A percentile compares a stretch with the other conserved stretches of the same genome.
phyloP scores from a whole-genome alignment of 2,888 invertebrate genomes.

The Pediacus dermestoides region DNA sequence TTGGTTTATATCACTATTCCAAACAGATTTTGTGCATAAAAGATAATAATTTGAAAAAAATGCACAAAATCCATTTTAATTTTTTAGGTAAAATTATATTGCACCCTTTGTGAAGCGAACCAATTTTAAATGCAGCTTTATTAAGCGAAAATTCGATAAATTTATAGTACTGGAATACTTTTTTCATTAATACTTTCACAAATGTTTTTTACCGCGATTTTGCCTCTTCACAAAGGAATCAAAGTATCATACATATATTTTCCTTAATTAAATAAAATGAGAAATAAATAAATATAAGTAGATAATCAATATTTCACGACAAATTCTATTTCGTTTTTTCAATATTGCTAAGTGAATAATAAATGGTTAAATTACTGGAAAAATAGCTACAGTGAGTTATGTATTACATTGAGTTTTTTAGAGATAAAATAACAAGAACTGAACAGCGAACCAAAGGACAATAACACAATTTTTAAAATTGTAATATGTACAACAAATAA shows the following conservation, averaged over 20 bases:
- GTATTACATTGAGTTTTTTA: no score
- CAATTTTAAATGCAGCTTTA: no score
- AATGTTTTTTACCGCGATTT: no score
- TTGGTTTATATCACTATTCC: constrained; percentile 44
- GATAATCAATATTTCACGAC: constrained; percentile 19
- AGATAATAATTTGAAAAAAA: constrained; percentile 23
- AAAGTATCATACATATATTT: constrained; percentile 11
- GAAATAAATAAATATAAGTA: constrained; percentile 17
- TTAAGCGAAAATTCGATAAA: no score
- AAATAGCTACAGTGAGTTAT: no score
- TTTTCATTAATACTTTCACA: no score
- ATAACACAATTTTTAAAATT: no score
- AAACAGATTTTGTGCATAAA: constrained; percentile 40
- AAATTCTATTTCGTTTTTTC: constrained; percentile 23
- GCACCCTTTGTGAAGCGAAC: constrained; percentile 32
- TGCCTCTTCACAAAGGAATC: constrained; percentile 25
- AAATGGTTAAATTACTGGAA: no score
- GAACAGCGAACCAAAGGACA: no score
- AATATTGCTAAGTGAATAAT: constrained; percentile 44
- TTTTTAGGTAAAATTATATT: constrained; percentile 20
- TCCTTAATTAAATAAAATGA: constrained; percentile 16
- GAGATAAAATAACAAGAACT: no score
- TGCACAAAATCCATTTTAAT: constrained; percentile 36
- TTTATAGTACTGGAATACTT: no score
- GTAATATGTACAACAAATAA: no score